phyloP scores from a whole-genome alignment of 1,140 invertebrate species.

The Drosophila sproati region DNA sequence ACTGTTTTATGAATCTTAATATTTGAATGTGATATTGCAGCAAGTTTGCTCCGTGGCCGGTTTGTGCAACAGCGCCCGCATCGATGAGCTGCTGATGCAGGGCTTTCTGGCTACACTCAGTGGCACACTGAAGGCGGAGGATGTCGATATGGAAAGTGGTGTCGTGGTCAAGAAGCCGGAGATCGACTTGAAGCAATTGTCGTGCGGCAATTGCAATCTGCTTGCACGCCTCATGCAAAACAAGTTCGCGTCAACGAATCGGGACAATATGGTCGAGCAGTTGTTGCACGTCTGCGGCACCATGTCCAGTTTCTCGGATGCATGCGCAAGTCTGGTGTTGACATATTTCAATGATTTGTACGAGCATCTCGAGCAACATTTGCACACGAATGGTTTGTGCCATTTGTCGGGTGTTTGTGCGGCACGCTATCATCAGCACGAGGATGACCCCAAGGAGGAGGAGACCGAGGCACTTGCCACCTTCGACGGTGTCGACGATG shows the following conservation, averaged over 20 bases:
- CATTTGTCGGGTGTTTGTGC: constrained; percentile 90
- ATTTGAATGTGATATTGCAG: constrained; percentile 60
- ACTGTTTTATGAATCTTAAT: neutral
- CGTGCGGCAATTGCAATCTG: constrained; percentile 86
- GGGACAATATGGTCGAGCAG: constrained; percentile 87
- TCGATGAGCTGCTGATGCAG: constrained; percentile 88
- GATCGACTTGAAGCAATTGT: constrained; percentile 35
- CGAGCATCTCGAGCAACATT: constrained; percentile 86
- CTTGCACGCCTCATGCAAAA: constrained; percentile 86
- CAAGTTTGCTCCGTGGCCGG: constrained; percentile 94
- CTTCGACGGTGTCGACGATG: constrained; percentile 85
- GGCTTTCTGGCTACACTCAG: constrained; percentile 53
- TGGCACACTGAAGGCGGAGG: constrained; percentile 50
- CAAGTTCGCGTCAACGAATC: constrained; percentile 86
- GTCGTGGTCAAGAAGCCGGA: constrained; percentile 11
- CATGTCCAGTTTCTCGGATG: constrained; percentile 90
- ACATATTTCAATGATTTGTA: constrained; percentile 90
- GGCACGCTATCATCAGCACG: constrained; percentile 88
- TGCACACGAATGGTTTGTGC: constrained; percentile 89
- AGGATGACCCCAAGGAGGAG: constrained; percentile 82
- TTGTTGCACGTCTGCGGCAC: constrained; percentile 88
- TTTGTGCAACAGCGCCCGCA: constrained; percentile 91
- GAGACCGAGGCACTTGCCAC: constrained; percentile 85
- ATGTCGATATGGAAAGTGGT: constrained; percentile 44
- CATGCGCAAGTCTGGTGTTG: constrained; percentile 90